Evolutionary conservation across 30 jellyfish, hydroid and myxozoan genomes (phyloP), one percentile per base, ranked within the genome.

Genomic region (Rhopilema esculentum): DNA sequence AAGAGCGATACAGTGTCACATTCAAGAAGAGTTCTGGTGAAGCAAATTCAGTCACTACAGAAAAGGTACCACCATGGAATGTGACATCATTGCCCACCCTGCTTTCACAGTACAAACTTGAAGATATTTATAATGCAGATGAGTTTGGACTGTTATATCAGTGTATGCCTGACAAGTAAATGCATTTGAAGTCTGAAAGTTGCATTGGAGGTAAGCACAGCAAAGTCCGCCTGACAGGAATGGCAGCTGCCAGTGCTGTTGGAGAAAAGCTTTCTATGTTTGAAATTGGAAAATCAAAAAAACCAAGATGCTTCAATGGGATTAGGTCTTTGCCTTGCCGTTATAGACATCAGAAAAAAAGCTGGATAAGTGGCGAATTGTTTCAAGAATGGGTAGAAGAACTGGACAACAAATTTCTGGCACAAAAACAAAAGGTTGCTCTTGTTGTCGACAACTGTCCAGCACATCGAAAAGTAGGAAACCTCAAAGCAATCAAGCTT

Each of bases 211-310:
- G n/a, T n/a, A n/a, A n/a, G n/a, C n/a, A n/a, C n/a, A n/a, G n/a
- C n/a, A n/a, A n/a, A n/a, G n/a, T n/a, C n/a, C n/a, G n/a, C n/a
- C n/a, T n/a, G n/a, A n/a, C n/a, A n/a, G 66, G 89, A 2, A 29
- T 84, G 28, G 92, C 84, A 66, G 88, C 92, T 27, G 91, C 73
- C 29, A 82, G 68, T 82, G 87, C 75, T 26, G 89, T 69, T 69
- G 92, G 93, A 26, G 65, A 72, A 72, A 83, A 83, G 68, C 51
- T 83, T 27, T 91, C 92, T 12, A 84, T 84, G 93, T 84, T 72
- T 66, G 64, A 71, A 8, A 84, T 69, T 32, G 93, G 91, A 0
- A 70, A 1, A 29, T 50, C 91, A 53, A 53, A n/a, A 28, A 72
- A n/a, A n/a, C n/a, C n/a, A n/a, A n/a, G n/a, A n/a, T n/a, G n/a